Conservation (phyloP, 2,797 vertebrate species). For the Pagetopsis macropterus region DNA sequence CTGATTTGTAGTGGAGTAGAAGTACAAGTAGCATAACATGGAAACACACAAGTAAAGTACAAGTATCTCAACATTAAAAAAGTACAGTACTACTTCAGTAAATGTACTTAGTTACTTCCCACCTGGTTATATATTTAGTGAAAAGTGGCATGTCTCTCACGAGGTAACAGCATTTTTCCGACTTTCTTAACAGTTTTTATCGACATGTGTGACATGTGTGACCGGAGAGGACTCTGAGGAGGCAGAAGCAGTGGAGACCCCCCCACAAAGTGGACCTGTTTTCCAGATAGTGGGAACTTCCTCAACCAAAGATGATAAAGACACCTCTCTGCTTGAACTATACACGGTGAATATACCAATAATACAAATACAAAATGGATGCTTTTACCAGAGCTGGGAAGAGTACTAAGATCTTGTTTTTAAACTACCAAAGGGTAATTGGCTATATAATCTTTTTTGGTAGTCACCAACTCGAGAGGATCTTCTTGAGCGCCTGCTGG, state of each 20-base stretch:
- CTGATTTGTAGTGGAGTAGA: too few species aligned
- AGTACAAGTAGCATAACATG: too few species aligned
- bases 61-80: too few species aligned
- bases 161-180: not conserved
- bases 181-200: constrained; percentile 83
- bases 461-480: constrained; percentile 82
- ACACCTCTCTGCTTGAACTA: constrained; percentile 78
- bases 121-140: too few species aligned
- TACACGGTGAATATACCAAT: constrained; percentile 81
- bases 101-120: too few species aligned
- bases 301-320: constrained; percentile 26
- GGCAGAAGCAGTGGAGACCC: constrained; percentile 63
- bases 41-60: too few species aligned
- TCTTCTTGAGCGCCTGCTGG: constrained; percentile 83
- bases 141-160: not conserved
- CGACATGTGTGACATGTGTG: constrained; percentile 70
- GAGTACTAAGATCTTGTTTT: too few species aligned
- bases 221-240: constrained; percentile 70
- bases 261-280: not conserved
- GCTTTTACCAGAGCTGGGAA: not conserved
- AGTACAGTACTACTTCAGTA: too few species aligned
- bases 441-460: constrained; percentile 21
- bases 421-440: not conserved
- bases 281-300: constrained; percentile 88
- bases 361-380: not conserved